Evolutionary conservation across 2,888 invertebrate species (phyloP).

Genomic region (Lepidonotus clava): DNA sequence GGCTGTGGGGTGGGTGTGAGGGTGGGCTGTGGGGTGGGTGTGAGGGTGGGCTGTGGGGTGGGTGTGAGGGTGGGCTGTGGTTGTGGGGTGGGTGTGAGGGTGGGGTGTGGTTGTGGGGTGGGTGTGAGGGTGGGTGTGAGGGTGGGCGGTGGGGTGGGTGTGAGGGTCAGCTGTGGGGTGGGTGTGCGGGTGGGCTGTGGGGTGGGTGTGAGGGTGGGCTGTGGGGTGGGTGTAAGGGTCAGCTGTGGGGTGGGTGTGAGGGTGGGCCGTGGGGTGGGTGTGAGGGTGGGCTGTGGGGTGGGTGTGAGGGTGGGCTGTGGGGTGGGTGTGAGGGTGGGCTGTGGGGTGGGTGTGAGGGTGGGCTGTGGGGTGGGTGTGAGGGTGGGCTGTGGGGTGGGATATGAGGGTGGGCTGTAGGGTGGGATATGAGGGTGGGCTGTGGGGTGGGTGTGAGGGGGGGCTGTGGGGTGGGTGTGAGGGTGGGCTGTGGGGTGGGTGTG

Average conservation of each 20-base stretch:
- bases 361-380: background rate
- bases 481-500: background rate
- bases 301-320: background rate
- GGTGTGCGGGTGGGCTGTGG: background rate
- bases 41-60: background rate
- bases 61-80: background rate
- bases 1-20: background rate
- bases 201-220: too few species aligned
- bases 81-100: background rate
- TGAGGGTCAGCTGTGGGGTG: background rate
- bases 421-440: too few species aligned
- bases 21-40: background rate
- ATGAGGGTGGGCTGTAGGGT: background rate
- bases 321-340: background rate
- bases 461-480: background rate
- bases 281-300: background rate
- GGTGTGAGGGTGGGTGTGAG: background rate
- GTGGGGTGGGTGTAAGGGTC: too few species aligned
- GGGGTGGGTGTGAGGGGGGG: background rate
- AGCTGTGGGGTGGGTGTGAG: background rate
- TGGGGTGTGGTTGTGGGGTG: background rate
- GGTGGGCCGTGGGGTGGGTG: background rate
- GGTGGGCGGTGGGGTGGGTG: background rate
- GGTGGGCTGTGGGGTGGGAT: background rate
- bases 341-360: background rate